Evolutionary conservation across 2,888 invertebrate species (phyloP), one percentile per base, ranked within the genome.

Genomic region (Thereva nobilitata): DNA sequence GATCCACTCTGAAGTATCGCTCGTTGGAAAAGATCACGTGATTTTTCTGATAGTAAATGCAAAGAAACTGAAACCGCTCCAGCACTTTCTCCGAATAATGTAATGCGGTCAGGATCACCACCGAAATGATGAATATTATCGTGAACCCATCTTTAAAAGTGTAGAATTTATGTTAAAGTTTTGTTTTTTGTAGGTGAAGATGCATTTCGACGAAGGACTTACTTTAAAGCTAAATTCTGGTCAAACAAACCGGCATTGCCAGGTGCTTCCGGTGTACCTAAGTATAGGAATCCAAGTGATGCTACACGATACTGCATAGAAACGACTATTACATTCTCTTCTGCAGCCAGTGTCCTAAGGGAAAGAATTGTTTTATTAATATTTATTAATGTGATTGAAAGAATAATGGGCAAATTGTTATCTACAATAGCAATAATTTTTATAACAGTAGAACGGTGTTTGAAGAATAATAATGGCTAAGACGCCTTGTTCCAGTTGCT

Each of bases 231-330:
- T 91, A 95, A 90, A 75, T 93, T 84, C 80, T 97, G 97, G 81
- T 97, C 97, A 82, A 93, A 95, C 76, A 97, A 83, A n/a, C 97
- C 97, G 63, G 94, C 91, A 79, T 97, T 97, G 1, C 97, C 96
- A 2, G 91, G 91, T 44, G 92, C 93, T 75, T 94, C 93, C 6
- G 90, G 83, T 34, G 90, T 90, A 74, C 91, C 92, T 76, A 94
- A 91, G 81, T 90, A 93, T 10, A 93, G 84, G 80, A 93, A 93
- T 35, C 97, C 97, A 65, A 97, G 85, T 4, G 93, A 92, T 7
- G 95, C 95, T 1, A 97, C 91, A 71, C 97, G 87, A 79, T 97
- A 97, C 80, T 96, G 95, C 90, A 97, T 94, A 42, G 95, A 92
- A 38, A 96, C 95, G 73, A 95, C 85, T 72, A 97, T 89, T 64